A percentile compares a stretch with the other conserved stretches of the same genome.
Conservation (phyloP, 30 jellyfish, hydroid and myxozoan genomes). For the Aurelia sp. region DNA sequence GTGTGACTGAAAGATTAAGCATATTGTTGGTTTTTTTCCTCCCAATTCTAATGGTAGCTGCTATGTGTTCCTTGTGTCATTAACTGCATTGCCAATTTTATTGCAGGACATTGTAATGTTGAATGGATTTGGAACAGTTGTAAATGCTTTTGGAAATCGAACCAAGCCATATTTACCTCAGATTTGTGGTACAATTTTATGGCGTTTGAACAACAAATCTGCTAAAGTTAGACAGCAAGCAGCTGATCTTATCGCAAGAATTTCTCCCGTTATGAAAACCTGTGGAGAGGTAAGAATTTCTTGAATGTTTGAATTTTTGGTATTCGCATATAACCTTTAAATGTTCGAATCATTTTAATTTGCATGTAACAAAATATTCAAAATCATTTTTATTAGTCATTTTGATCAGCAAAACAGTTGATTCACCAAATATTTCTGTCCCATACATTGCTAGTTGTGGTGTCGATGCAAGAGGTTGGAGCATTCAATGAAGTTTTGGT, state of each 20-base stretch:
- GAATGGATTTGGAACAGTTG: slow-evolving; percentile 99
- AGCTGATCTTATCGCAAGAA: slow-evolving; percentile 98
- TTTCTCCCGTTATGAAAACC: slow-evolving; percentile 96
- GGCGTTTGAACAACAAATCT: slow-evolving; percentile 98
- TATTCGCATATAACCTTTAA: background rate
- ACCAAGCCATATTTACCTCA: slow-evolving; percentile 99
- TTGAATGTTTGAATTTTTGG: background rate
- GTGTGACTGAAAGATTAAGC: too few relatives aligned
- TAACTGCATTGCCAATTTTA: background rate
- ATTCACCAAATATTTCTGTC: too few relatives aligned
- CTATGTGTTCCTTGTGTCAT: too few relatives aligned
- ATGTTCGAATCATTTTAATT: background rate
- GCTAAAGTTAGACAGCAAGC: slow-evolving; percentile 99
- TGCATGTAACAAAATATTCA: too few relatives aligned
- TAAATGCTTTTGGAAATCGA: slow-evolving; percentile 96
- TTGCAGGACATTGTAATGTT: slow-evolving; percentile 95
- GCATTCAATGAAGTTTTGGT: too few relatives aligned
- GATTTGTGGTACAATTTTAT: slow-evolving; percentile 99
- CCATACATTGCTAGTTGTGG: too few relatives aligned
- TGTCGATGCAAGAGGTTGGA: too few relatives aligned
- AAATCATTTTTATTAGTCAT: too few relatives aligned
- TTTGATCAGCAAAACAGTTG: too few relatives aligned
- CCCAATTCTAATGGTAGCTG: too few relatives aligned
- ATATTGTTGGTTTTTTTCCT: too few relatives aligned
- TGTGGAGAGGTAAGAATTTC: slow-evolving; percentile 96